Percentiles rank a stretch among this genome's conserved stretches.
These are phyloP conservation scores for Druon quercuslanigerum DNA, from an alignment of 1,140 invertebrate genomes.

Conservation along the genomic window DNA sequence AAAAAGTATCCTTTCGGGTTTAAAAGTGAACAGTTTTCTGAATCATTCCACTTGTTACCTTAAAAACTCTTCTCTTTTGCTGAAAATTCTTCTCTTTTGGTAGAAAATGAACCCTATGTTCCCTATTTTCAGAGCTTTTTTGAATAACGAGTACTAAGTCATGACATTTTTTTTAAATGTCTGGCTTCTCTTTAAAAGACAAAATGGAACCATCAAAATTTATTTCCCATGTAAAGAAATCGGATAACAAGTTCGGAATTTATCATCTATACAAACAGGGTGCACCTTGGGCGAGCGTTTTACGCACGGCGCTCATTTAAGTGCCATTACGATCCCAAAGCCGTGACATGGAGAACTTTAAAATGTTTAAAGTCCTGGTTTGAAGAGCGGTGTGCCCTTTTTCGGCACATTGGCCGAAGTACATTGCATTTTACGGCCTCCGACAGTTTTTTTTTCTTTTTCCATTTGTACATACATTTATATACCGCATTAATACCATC, in stretches of 20 bases:
- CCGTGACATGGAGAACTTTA: conserved; percentile 8
- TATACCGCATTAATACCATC: conserved; percentile 8
- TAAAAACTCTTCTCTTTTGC: too few species aligned
- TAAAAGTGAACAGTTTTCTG: too few species aligned
- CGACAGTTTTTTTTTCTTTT: conserved; percentile 3
- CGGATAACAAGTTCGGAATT: not conserved
- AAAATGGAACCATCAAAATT: not conserved
- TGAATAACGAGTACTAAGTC: too few species aligned
- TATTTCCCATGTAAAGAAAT: not conserved
- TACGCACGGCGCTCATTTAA: conserved; percentile 13
- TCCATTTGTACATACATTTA: not conserved
- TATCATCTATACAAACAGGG: too few species aligned
- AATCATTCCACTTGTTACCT: too few species aligned
- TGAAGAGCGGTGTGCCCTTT: conserved; percentile 4
- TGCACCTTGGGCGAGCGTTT: not conserved
- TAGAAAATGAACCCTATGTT: too few species aligned
- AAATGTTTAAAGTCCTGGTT: conserved; percentile 9
- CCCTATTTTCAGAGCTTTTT: too few species aligned
- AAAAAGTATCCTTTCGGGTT: too few species aligned
- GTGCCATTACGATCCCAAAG: conserved; percentile 31
- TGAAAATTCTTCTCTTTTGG: too few species aligned
- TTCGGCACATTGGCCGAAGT: not conserved
- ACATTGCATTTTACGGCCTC: conserved; percentile 23
- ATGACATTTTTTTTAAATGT: too few species aligned
- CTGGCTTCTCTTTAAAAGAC: too few species aligned